Evolutionary conservation across 2,888 invertebrate species (phyloP).

Genomic region (Drosophila lutescens): DNA sequence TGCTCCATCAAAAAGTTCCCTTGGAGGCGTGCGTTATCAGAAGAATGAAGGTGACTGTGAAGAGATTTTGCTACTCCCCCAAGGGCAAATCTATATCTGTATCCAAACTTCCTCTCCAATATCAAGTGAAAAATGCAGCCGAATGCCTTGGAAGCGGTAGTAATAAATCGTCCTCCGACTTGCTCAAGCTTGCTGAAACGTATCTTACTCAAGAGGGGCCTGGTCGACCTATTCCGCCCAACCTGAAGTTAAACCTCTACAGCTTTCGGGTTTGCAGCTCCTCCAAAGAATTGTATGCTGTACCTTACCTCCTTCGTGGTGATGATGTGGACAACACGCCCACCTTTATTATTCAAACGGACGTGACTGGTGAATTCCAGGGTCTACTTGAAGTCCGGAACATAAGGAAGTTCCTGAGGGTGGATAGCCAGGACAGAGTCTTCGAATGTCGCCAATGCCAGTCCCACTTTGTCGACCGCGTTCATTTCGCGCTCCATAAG

Average conservation of each 20-base stretch:
- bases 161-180: conserved; percentile 7
- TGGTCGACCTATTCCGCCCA: conserved; percentile 36
- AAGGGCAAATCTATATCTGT: not conserved
- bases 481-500: conserved; percentile 55
- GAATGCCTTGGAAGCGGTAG: not conserved
- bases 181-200: conserved; percentile 36
- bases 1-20: conserved; percentile 25
- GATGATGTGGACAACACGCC: conserved; percentile 51
- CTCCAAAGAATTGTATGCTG: conserved; percentile 60
- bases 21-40: conserved; percentile 55
- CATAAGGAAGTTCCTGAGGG: conserved; percentile 48
- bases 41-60: conserved; percentile 58
- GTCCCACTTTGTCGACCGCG: conserved; percentile 43
- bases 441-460: conserved; percentile 55
- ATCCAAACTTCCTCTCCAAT: conserved; percentile 54
- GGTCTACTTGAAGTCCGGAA: conserved; percentile 57
- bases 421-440: conserved; percentile 37
- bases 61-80: conserved; percentile 28
- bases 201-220: conserved; percentile 25
- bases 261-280: conserved; percentile 59
- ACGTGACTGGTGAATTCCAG: conserved; percentile 56
- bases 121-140: conserved; percentile 48
- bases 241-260: conserved; percentile 56
- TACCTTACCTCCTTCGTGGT: conserved; percentile 57
- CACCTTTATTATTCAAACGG: conserved; percentile 61